A percentile compares a stretch with the other conserved stretches of the same genome.
Evolutionary conservation across 2,888 invertebrate species (phyloP).

Genomic region (Hydrotaea diabolus): DNA sequence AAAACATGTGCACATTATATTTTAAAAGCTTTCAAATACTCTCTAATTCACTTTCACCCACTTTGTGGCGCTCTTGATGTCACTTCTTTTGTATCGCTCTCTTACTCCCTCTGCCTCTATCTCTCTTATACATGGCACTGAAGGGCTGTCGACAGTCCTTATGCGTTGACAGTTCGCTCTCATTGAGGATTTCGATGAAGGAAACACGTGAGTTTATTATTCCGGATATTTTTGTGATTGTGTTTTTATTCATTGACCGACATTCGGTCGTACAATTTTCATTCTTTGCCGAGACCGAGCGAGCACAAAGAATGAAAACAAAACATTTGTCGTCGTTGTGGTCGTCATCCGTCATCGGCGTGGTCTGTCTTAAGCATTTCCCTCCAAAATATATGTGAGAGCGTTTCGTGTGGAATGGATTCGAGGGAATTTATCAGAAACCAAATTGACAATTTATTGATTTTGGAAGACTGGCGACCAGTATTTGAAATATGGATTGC

Average conservation of each 20-base stretch:
- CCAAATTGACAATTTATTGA: conserved; percentile 52
- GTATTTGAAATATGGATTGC: conserved; percentile 17
- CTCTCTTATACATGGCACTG: background rate
- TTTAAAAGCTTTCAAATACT: background rate
- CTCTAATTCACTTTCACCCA: background rate
- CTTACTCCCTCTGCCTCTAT: background rate
- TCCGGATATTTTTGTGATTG: background rate
- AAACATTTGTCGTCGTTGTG: background rate
- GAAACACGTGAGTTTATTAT: conserved; percentile 54
- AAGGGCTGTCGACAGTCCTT: background rate
- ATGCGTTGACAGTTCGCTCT: background rate
- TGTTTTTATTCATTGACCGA: conserved; percentile 4
- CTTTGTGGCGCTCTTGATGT: background rate
- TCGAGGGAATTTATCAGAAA: conserved; percentile 19
- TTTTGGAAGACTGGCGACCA: conserved; percentile 35
- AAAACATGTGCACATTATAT: conserved; percentile 9
- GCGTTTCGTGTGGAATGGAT: background rate
- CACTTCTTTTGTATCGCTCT: conserved; percentile 1
- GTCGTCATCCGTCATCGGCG: background rate
- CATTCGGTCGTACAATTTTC: conserved; percentile 43
- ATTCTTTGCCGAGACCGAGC: background rate
- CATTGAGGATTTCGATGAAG: background rate
- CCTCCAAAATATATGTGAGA: conserved; percentile 47
- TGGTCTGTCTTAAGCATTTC: conserved; percentile 22
- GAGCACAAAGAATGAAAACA: conserved; percentile 32